These are phyloP conservation scores for Ophiothrix spiculata DNA, from an alignment of 35 echinoderm and acorn worm species.

Conservation along the genomic window DNA sequence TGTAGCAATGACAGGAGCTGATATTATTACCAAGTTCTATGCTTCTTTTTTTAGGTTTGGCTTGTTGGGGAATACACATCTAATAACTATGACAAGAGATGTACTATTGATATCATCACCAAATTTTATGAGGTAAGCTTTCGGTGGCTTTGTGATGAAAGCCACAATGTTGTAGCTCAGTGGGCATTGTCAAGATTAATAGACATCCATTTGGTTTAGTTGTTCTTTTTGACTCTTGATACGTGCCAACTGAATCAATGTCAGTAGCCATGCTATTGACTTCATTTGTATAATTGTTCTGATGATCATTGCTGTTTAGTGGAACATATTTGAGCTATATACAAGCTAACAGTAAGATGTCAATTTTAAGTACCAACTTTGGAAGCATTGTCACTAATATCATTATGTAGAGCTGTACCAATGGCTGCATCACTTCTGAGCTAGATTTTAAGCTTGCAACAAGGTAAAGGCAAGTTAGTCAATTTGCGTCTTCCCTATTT, in stretches of 20 bases:
- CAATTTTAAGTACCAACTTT: too few relatives aligned
- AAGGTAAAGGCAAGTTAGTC: neutral
- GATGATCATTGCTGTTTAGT: too few relatives aligned
- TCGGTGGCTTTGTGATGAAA: neutral
- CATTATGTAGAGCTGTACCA: neutral
- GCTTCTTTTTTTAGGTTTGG: neutral
- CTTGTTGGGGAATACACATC: neutral
- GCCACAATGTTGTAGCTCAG: too few relatives aligned
- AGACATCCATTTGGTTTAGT: neutral
- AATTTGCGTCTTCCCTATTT: neutral
- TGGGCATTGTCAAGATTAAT: too few relatives aligned
- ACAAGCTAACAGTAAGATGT: too few relatives aligned
- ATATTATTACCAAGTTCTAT: too few relatives aligned
- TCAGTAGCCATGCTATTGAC: neutral
- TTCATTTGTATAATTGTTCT: neutral
- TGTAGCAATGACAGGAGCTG: too few relatives aligned
- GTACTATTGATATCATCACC: neutral
- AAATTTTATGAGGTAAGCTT: neutral
- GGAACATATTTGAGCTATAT: too few relatives aligned
- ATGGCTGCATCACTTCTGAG: neutral
- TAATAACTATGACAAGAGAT: constrained; percentile 1
- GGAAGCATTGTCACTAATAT: too few relatives aligned
- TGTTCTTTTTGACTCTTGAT: neutral
- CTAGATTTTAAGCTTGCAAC: neutral
- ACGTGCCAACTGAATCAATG: neutral